Evolutionary conservation across 1,140 invertebrate species (phyloP), one percentile per base, ranked within the genome.

Genomic region (Micrasema minimum): DNA sequence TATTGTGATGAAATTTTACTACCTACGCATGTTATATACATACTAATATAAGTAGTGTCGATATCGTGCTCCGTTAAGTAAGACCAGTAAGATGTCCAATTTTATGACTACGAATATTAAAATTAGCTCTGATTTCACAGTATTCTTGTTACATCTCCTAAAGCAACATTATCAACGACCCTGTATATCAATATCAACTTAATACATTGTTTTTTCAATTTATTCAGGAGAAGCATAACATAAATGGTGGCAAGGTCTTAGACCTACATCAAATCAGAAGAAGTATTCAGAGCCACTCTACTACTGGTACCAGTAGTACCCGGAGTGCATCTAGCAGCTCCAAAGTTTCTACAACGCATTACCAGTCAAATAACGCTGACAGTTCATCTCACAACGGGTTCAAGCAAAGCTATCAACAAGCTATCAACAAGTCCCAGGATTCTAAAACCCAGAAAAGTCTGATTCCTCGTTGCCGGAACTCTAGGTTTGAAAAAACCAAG

Each of bases 401-500:
- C 26, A 51, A 22, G 26, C 20, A 51, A 22, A 51, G 22, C n/a
- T n/a, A n/a, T 51, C 50, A 23, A 23, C 20, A 18, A 3, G 50
- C 18, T 23, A 23, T 51, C 9, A 22, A 22, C 10, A 18, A 22
- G 22, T n/a, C 50, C 3, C 18, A 22, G n/a, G 50, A 51, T 3
- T 51, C 22, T 7, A 62, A 62, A 6, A 41, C 57, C n/a, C 57
- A 43, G 3, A 16, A 23, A 41, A 62, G 57, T 23, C 57, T 62
- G 6, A 62, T 62, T 62, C 57, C 57, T 62, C 57, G 57, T 5
- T 43, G 57, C 22, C 57, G 57, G 9, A 62, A 62, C n/a, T 43
- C 57, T 9, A 62, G 22, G 20, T 62, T 62, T 23, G 37, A 62
- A n/a, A 41, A 62, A 11, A 62, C 57, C 5, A 45, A 62, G 45